Conservation (phyloP, 2,888 invertebrate species). For the Andrena praecox region DNA sequence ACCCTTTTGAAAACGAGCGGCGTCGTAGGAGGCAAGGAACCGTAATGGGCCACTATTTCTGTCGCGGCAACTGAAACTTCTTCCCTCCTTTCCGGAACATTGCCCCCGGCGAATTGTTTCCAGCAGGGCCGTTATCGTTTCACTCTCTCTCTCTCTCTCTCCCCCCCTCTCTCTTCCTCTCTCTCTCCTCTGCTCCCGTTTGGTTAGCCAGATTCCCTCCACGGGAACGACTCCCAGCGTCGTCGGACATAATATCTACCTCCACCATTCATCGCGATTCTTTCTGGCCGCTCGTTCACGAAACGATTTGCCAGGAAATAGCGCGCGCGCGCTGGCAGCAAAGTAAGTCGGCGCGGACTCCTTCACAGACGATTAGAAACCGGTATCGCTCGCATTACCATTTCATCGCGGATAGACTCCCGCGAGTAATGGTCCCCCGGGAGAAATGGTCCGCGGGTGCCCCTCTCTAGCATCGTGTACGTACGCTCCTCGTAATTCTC, state of each 20-base stretch:
- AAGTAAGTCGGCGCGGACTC: slow-evolving; percentile 34
- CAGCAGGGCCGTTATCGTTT: slow-evolving; percentile 67
- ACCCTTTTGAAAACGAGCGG: slow-evolving; percentile 57
- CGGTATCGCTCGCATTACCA: slow-evolving; percentile 57
- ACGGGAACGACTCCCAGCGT: slow-evolving; percentile 43
- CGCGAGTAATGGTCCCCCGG: slow-evolving; percentile 34
- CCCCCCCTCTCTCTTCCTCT: not conserved
- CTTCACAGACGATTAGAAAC: slow-evolving; percentile 70
- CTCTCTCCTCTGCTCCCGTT: not conserved
- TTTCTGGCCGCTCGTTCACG: slow-evolving; percentile 54
- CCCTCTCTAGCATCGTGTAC: slow-evolving; percentile 22
- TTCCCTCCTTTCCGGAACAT: slow-evolving; percentile 73
- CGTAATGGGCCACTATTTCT: slow-evolving; percentile 71
- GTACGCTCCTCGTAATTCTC: slow-evolving; percentile 47
- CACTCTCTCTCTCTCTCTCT: slow-evolving; percentile 14
- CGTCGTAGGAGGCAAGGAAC: slow-evolving; percentile 44
- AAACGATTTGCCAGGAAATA: slow-evolving; percentile 43
- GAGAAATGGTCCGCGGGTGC: not conserved
- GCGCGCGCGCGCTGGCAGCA: slow-evolving; percentile 1
- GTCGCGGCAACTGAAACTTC: slow-evolving; percentile 71
- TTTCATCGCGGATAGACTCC: slow-evolving; percentile 50
- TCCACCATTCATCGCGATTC: slow-evolving; percentile 53
- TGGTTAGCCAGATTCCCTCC: slow-evolving; percentile 32
- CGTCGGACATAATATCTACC: slow-evolving; percentile 64
- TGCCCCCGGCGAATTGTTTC: slow-evolving; percentile 73